These are phyloP conservation scores for Pyrgus malvae DNA, from an alignment of 2,888 invertebrate species.

Conservation along the genomic window DNA sequence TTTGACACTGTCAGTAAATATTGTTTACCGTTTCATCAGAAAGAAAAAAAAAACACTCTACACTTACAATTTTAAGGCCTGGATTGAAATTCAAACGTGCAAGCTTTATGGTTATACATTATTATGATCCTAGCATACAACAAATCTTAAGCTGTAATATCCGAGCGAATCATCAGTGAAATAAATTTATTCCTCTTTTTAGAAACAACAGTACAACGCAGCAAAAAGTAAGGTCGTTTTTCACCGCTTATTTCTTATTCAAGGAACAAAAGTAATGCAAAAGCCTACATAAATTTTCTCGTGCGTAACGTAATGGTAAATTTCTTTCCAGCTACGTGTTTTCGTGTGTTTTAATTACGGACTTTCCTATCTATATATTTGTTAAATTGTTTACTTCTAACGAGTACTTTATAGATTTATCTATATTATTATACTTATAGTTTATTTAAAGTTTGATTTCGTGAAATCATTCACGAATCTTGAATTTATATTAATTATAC, in stretches of 20 bases:
- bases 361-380: too few relatives aligned
- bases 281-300: slow-evolving; percentile 37
- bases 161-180: slow-evolving; percentile 9
- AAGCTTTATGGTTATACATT: not conserved
- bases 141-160: slow-evolving; percentile 3
- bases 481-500: too few relatives aligned
- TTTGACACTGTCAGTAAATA: too few relatives aligned
- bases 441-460: too few relatives aligned
- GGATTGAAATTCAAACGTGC: not conserved
- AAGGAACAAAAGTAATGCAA: slow-evolving; percentile 37
- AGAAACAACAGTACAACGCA: slow-evolving; percentile 19
- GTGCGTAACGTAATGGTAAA: slow-evolving; percentile 33
- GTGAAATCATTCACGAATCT: too few relatives aligned
- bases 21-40: too few relatives aligned
- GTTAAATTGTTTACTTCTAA: too few relatives aligned
- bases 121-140: not conserved
- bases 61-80: too few relatives aligned
- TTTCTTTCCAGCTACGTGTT: slow-evolving; percentile 24
- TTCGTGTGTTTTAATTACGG: not conserved
- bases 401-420: too few relatives aligned
- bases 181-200: slow-evolving; percentile 11
- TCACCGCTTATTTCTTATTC: slow-evolving; percentile 18
- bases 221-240: slow-evolving; percentile 19
- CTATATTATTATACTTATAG: too few relatives aligned
- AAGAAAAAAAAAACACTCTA: too few relatives aligned